Conservation (phyloP, 2,113 vertebrate species). For the Podiceps cristatus region DNA sequence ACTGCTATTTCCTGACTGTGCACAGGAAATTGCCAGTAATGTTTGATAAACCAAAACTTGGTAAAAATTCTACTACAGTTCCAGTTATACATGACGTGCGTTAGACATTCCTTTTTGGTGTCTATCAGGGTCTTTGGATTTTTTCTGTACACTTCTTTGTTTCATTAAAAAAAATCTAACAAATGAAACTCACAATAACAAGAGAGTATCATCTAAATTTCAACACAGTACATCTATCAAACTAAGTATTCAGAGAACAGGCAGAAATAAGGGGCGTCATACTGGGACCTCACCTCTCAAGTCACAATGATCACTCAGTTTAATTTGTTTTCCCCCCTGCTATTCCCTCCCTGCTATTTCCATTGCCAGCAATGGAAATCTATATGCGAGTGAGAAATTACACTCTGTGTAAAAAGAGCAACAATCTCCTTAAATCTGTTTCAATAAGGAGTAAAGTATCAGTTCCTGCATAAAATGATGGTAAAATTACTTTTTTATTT, state of each 20-base stretch:
- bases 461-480: slow-evolving; percentile 66
- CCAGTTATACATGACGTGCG: slow-evolving; percentile 47
- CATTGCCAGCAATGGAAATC: slow-evolving; percentile 72
- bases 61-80: slow-evolving; percentile 25
- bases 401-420: slow-evolving; percentile 35
- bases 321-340: background rate
- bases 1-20: background rate
- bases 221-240: slow-evolving; percentile 10
- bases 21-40: slow-evolving; percentile 23
- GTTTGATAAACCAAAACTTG: background rate
- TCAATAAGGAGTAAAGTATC: slow-evolving; percentile 60
- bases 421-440: slow-evolving; percentile 39
- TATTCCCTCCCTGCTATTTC: slow-evolving; percentile 33
- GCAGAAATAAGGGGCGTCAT: slow-evolving; percentile 40
- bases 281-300: background rate
- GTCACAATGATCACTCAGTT: slow-evolving; percentile 12
- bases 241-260: slow-evolving; percentile 41
- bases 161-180: slow-evolving; percentile 4
- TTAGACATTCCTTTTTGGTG: slow-evolving; percentile 69
- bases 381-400: slow-evolving; percentile 8
- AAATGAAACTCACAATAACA: background rate
- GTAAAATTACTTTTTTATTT: slow-evolving; percentile 40
- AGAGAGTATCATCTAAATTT: background rate
- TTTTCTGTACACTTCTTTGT: slow-evolving; percentile 60
- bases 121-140: slow-evolving; percentile 77